phyloP scores from a whole-genome alignment of 1,140 invertebrate species.

The Sycophila sp. region DNA sequence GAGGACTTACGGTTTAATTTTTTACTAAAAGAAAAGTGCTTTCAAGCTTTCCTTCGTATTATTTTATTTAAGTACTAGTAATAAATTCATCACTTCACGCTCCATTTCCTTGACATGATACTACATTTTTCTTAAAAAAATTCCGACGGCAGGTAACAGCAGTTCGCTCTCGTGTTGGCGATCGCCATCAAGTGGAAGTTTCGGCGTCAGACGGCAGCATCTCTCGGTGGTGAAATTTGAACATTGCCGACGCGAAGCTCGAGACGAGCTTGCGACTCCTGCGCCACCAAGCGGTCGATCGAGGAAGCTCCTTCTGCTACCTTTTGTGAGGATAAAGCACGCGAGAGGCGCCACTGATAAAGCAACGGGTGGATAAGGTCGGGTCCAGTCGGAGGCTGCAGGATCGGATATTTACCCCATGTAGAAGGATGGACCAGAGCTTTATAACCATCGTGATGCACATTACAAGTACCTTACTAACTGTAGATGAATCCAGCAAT shows the following conservation, averaged over 20 bases:
- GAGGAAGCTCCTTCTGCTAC: slow-evolving; percentile 33
- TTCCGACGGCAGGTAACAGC: slow-evolving; percentile 52
- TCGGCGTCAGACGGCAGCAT: slow-evolving; percentile 53
- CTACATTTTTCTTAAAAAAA: too few species aligned
- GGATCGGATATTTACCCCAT: too few species aligned
- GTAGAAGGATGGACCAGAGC: too few species aligned
- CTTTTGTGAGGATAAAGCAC: not conserved
- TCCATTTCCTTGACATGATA: too few species aligned
- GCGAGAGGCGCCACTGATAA: not conserved
- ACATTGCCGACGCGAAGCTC: slow-evolving; percentile 14
- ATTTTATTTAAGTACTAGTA: too few species aligned
- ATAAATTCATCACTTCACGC: too few species aligned
- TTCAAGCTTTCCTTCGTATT: too few species aligned
- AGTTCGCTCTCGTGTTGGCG: not conserved
- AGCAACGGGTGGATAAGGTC: not conserved
- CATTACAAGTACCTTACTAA: too few species aligned
- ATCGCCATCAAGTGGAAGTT: slow-evolving; percentile 24
- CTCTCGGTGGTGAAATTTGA: slow-evolving; percentile 38
- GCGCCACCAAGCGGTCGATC: slow-evolving; percentile 51
- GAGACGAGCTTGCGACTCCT: not conserved
- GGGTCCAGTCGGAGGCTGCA: not conserved
- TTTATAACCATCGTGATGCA: too few species aligned
- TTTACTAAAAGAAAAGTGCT: too few species aligned
- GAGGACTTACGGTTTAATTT: too few species aligned
- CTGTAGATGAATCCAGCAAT: too few species aligned